Base-by-base conservation (phyloP, 2,113 vertebrate species). In the Ginglymostoma cirratum region DNA sequence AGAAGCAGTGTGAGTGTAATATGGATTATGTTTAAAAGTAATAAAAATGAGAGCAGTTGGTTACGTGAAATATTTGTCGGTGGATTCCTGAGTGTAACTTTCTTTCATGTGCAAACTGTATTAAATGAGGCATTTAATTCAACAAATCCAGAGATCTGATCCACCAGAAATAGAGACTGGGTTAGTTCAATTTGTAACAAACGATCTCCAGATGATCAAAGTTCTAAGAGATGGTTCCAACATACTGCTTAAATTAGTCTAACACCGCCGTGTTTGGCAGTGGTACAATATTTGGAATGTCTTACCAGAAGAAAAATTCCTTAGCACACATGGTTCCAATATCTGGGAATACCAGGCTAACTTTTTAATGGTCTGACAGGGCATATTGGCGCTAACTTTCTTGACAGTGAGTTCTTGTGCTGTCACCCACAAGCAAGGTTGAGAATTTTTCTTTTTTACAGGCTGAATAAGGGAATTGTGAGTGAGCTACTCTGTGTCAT, bases 161-260 rank as follows among this genome's bases (percentile, higher is more conserved):
- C 98, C 98, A 98, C 98, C 98, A 99, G 98, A 98, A 99, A 99
- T 97, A 97, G 98, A 98, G 98, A 98, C 98, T 98, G 98, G 98
- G 98, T 99, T 99, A 98, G 98, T 99, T 99, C 99, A 99, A 99
- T 99, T 99, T 99, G 99, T 99, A 99, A 98, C 98, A 98, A 99
- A 98, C 98, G 98, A 99, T 99, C 99, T 98, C 98, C 98, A 98
- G 98, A 98, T 99, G 99, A 99, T 99, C 99, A 99, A 99, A 99
- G 99, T 97, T 97, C 97, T 97, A 98, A 98, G 96, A 98, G 98
- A 98, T 98, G 98, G 98, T 98, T 98, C 98, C 98, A 99, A 99
- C 99, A 99, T 99, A 98, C 98, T 99, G 99, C 99, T 99, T 99
- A 99, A 99, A 99, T 99, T 99, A 99, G 99, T 98, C 98, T 98